A percentile compares a stretch with the other conserved stretches of the same genome.
These are phyloP conservation scores for Engraulis encrasicolus DNA, from an alignment of 2,113 vertebrate genomes.

Conservation along the genomic window DNA sequence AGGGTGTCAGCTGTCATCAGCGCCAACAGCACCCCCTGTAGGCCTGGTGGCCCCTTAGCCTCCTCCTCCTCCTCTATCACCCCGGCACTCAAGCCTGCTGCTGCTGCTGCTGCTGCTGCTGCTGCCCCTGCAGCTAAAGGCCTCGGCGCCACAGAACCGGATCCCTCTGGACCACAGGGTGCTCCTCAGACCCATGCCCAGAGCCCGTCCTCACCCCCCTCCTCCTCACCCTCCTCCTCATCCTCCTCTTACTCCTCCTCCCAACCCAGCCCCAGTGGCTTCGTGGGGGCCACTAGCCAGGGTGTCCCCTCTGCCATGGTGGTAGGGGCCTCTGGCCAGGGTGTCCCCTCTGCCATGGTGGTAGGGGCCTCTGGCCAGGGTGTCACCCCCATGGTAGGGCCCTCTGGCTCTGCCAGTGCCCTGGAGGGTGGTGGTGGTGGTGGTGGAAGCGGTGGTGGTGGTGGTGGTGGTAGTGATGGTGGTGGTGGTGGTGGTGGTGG, in stretches of 20 bases:
- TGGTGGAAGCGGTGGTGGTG: too few species aligned
- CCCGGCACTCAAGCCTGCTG: not conserved
- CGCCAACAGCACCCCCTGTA: slow-evolving; percentile 92
- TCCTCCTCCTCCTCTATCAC: slow-evolving; percentile 65
- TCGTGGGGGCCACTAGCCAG: too few species aligned
- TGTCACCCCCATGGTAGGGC: not conserved
- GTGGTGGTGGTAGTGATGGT: too few species aligned
- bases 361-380: not conserved
- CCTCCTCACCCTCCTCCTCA: not conserved
- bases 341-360: not conserved
- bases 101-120: not conserved
- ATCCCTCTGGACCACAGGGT: not conserved
- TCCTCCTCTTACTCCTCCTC: not conserved
- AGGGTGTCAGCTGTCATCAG: slow-evolving; percentile 94
- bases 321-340: not conserved
- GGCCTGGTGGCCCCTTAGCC: slow-evolving; percentile 70
- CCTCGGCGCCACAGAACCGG: not conserved
- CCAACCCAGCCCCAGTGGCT: not conserved
- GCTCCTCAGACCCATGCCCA: not conserved
- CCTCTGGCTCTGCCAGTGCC: not conserved
- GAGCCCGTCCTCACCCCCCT: not conserved
- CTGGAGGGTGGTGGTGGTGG: not conserved
- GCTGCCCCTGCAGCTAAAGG: not conserved
- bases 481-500: too few species aligned
- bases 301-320: not conserved